Conservation (phyloP, 2,888 invertebrate species). For the Napeogenes inachia region DNA sequence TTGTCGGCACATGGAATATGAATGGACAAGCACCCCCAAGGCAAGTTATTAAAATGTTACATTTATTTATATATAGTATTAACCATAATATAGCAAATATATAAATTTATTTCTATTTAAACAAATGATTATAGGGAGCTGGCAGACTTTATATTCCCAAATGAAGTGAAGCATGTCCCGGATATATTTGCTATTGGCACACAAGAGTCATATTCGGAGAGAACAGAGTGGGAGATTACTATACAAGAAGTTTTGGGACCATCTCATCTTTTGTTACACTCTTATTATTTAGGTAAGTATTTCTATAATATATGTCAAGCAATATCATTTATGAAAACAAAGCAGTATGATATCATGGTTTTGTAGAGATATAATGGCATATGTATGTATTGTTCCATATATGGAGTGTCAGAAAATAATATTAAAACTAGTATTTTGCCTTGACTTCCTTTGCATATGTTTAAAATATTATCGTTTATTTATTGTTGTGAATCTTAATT, state of each 20-base stretch:
- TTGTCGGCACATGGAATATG: conserved; percentile 98
- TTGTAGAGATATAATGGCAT: background rate
- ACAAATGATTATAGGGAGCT: conserved; percentile 79
- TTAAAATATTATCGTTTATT: too few relatives aligned
- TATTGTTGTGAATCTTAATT: too few relatives aligned
- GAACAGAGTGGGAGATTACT: conserved; percentile 91
- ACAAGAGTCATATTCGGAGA: conserved; percentile 93
- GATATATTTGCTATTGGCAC: conserved; percentile 96
- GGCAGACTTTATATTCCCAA: conserved; percentile 93
- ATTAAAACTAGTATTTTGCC: too few relatives aligned
- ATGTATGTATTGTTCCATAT: too few relatives aligned
- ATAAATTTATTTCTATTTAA: background rate
- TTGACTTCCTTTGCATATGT: too few relatives aligned
- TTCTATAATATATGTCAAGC: conserved; percentile 6
- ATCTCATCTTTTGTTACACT: conserved; percentile 93
- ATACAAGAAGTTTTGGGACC: conserved; percentile 96
- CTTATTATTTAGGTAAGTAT: conserved; percentile 83
- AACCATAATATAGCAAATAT: background rate
- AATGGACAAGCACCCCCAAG: conserved; percentile 91
- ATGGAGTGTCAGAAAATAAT: too few relatives aligned
- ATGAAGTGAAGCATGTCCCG: conserved; percentile 89
- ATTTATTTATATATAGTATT: background rate
- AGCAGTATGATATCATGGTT: background rate
- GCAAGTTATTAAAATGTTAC: conserved; percentile 63
- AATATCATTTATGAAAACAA: background rate